phyloP scores from a whole-genome alignment of 1,140 invertebrate species.

The Ceratoteleas bidentatus region DNA sequence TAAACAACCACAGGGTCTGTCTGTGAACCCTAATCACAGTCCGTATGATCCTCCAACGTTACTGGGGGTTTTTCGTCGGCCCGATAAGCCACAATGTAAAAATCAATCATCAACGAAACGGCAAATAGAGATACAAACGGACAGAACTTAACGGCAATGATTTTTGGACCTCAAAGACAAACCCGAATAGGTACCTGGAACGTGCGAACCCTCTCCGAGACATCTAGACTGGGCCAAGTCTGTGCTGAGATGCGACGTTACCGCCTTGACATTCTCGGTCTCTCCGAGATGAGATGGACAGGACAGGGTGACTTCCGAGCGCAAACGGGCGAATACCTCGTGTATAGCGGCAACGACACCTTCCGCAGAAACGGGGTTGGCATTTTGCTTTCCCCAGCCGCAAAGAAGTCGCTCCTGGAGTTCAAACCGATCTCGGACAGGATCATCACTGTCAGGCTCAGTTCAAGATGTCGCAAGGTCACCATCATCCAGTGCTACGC shows the following conservation, averaged over 20 bases:
- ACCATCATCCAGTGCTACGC: conserved; percentile 46
- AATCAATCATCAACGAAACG: conserved; percentile 31
- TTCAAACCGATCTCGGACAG: conserved; percentile 32
- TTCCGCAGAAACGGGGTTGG: conserved; percentile 5
- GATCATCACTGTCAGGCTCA: conserved; percentile 18
- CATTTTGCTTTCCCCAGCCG: not conserved
- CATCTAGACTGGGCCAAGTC: conserved; percentile 22
- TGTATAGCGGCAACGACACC: conserved; percentile 3
- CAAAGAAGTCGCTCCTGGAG: conserved; percentile 19
- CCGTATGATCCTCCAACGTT: conserved; percentile 15
- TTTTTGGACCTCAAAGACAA: conserved; percentile 38
- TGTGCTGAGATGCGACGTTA: conserved; percentile 17
- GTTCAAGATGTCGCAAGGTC: conserved; percentile 33
- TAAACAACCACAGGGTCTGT: too few relatives aligned
- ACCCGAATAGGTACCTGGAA: conserved; percentile 41
- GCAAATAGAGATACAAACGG: conserved; percentile 19
- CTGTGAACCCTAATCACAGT: too few relatives aligned
- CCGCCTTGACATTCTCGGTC: conserved; percentile 23
- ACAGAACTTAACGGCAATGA: conserved; percentile 25
- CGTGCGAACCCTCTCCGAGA: conserved; percentile 33
- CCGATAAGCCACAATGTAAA: conserved; percentile 49
- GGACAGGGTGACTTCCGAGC: conserved; percentile 17
- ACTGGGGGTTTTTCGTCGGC: conserved; percentile 36
- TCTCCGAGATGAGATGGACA: conserved; percentile 28
- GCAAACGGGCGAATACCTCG: conserved; percentile 9